These are phyloP conservation scores for Pammene aurita DNA, from an alignment of 2,888 invertebrate species.

Conservation along the genomic window DNA sequence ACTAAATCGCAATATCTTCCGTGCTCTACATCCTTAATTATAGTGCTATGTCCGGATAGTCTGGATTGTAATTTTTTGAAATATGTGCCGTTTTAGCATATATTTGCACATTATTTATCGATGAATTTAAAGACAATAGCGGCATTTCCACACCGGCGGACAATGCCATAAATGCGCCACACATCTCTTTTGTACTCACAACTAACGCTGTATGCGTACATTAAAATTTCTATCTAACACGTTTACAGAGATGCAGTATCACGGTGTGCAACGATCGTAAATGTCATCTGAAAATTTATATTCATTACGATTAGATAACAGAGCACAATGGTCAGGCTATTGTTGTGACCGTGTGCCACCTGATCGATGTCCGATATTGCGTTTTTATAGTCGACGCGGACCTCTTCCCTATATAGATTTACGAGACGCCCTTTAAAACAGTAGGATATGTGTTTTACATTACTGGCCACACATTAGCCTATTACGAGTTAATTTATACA, in stretches of 20 bases:
- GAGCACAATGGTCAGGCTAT: conserved; percentile 74
- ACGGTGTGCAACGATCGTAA: conserved; percentile 79
- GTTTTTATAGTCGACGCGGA: conserved; percentile 70
- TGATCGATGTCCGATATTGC: conserved; percentile 80
- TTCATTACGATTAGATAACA: conserved; percentile 83
- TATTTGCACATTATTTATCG: background rate
- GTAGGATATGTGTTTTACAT: conserved; percentile 64
- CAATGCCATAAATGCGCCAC: conserved; percentile 67
- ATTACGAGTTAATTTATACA: conserved; percentile 71
- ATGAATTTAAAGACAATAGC: conserved; percentile 64
- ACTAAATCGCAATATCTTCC: no score
- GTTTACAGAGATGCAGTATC: conserved; percentile 76
- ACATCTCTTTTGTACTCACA: conserved; percentile 62
- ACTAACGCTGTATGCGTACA: conserved; percentile 65
- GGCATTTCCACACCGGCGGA: conserved; percentile 61
- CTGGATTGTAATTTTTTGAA: no score
- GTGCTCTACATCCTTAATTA: no score
- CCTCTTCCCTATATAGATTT: conserved; percentile 58
- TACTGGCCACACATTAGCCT: conserved; percentile 61
- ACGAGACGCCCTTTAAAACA: conserved; percentile 60
- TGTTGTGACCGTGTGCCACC: conserved; percentile 71
- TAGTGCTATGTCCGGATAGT: no score
- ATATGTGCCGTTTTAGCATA: background rate
- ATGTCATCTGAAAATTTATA: conserved; percentile 83
- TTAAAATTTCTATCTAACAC: conserved; percentile 71